A percentile compares a stretch with the other conserved stretches of the same genome.
Conservation (phyloP, 53 echinoderm and acorn worm species). For the Temnopleurus reevesii region DNA sequence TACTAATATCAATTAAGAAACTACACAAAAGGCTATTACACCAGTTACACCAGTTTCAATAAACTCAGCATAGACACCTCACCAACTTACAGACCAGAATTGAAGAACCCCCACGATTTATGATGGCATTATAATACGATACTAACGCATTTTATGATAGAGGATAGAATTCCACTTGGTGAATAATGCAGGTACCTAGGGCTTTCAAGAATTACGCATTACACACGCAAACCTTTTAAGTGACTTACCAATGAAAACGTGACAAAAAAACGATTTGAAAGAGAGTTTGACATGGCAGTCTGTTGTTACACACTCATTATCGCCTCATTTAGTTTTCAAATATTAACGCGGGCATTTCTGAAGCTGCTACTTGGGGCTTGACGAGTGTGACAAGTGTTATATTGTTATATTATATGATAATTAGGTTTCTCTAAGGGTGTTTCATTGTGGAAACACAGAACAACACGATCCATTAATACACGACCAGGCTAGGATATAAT, state of each 20-base stretch:
- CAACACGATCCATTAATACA: conserved; percentile 31
- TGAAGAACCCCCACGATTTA: background rate
- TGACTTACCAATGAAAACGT: background rate
- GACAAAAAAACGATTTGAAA: conserved; percentile 21
- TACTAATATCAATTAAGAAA: too few species aligned
- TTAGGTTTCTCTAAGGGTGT: conserved; percentile 6
- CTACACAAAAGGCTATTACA: too few species aligned
- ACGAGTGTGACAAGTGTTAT: conserved; percentile 32
- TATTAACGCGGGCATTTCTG: conserved; percentile 44
- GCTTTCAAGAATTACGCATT: background rate
- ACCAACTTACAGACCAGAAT: background rate
- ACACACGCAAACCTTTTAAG: conserved; percentile 14
- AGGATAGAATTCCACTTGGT: background rate
- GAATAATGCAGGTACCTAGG: conserved; percentile 20
- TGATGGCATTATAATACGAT: background rate
- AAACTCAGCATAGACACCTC: background rate
- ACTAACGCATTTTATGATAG: background rate
- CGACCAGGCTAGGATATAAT: conserved; percentile 9
- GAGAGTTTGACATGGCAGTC: background rate
- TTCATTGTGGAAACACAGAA: background rate
- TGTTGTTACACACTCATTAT: conserved; percentile 18
- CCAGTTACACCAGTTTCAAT: too few species aligned
- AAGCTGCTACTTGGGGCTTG: conserved; percentile 21
- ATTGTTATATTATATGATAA: conserved; percentile 15
- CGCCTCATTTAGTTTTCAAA: conserved; percentile 46